Percentiles rank a stretch among this genome's conserved stretches.
Conservation (phyloP, 2,113 vertebrate genomes). For the Chaenocephalus aceratus region DNA sequence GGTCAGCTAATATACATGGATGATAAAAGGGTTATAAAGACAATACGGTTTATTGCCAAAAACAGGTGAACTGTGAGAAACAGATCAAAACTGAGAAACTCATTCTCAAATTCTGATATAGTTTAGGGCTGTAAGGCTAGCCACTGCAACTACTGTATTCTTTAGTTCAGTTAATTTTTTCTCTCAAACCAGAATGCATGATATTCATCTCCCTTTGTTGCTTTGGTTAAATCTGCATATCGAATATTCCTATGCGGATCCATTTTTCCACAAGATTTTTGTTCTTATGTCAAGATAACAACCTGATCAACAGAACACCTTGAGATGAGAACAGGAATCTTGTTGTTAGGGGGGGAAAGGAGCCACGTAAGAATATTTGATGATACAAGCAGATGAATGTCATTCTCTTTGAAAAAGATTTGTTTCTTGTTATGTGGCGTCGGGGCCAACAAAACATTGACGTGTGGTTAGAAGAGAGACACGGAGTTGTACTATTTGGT, state of each 20-base stretch:
- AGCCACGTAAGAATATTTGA: slow-evolving; percentile 65
- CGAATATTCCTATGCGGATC: slow-evolving; percentile 56
- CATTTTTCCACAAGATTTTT: slow-evolving; percentile 70
- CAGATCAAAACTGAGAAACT: slow-evolving; percentile 33
- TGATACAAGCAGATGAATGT: slow-evolving; percentile 57
- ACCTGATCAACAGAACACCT: slow-evolving; percentile 26
- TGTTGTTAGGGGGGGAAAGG: slow-evolving; percentile 60
- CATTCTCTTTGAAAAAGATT: slow-evolving; percentile 51
- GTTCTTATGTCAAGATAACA: slow-evolving; percentile 60
- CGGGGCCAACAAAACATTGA: slow-evolving; percentile 40
- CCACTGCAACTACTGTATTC: slow-evolving; percentile 5
- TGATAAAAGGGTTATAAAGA: slow-evolving; percentile 1
- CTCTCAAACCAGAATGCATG: slow-evolving; percentile 68
- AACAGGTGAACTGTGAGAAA: slow-evolving; percentile 41
- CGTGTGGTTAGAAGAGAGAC: slow-evolving; percentile 52
- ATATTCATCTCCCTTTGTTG: slow-evolving; percentile 56
- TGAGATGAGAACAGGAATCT: slow-evolving; percentile 64
- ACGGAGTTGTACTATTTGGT: slow-evolving; percentile 27
- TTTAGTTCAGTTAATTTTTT: slow-evolving; percentile 30
- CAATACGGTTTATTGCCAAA: slow-evolving; percentile 24
- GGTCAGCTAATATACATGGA: slow-evolving; percentile 5
- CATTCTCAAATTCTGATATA: slow-evolving; percentile 23
- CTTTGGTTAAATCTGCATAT: neutral
- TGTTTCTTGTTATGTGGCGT: slow-evolving; percentile 50
- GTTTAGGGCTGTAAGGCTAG: slow-evolving; percentile 15